Percentiles rank a stretch among this genome's conserved stretches.
phyloP scores from a whole-genome alignment of 2,113 vertebrate species.

The Sphyrna mokarran region DNA sequence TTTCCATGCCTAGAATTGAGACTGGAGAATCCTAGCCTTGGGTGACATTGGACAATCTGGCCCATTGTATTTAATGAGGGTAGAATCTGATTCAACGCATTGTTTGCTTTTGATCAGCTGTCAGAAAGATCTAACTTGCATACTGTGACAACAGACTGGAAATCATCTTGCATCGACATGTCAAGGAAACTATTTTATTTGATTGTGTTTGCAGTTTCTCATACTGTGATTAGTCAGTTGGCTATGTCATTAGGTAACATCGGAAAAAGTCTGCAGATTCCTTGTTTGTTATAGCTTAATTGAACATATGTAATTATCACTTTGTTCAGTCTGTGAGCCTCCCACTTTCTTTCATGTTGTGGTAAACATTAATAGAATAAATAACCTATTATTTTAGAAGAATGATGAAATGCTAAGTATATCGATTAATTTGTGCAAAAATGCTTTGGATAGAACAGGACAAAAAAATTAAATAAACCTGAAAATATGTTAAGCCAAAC shows the following conservation, averaged over 20 bases:
- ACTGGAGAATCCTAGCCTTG: too few relatives aligned
- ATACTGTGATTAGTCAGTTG: background rate
- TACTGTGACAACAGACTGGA: background rate
- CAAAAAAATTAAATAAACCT: background rate
- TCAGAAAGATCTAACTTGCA: background rate
- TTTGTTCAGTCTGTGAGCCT: background rate
- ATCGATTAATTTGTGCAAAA: background rate
- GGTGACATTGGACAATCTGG: too few relatives aligned
- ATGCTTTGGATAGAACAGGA: background rate
- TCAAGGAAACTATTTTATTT: background rate
- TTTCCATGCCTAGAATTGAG: too few relatives aligned
- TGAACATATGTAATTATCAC: background rate
- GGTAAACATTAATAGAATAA: background rate
- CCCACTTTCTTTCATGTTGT: background rate
- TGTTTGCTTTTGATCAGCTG: background rate
- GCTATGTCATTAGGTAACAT: background rate
- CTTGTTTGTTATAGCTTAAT: background rate
- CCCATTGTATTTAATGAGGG: background rate
- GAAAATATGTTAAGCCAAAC: background rate
- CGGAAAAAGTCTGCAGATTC: background rate
- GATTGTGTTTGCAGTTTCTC: background rate
- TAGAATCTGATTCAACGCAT: background rate
- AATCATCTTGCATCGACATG: background rate
- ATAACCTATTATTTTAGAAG: background rate
- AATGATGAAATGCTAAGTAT: background rate